phyloP scores from a whole-genome alignment of 2,113 vertebrate genomes.

The Nanorana parkeri region DNA sequence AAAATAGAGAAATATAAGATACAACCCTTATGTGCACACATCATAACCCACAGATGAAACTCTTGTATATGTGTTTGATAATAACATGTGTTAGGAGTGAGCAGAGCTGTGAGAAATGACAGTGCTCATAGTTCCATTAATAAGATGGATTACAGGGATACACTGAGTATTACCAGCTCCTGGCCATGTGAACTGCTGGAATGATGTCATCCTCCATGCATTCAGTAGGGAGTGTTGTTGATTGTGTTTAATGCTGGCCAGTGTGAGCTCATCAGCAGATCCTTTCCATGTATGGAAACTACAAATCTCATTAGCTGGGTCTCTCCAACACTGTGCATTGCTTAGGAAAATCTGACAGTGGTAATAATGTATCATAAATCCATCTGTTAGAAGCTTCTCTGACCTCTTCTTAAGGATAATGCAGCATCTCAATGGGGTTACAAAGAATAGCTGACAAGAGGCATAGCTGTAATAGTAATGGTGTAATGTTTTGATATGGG shows the following conservation, averaged over 20 bases:
- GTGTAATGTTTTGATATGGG: not conserved
- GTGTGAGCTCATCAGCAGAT: constrained; percentile 27
- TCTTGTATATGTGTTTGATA: too few relatives aligned
- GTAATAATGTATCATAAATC: not conserved
- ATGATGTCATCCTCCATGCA: constrained; percentile 27
- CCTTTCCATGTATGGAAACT: constrained; percentile 46
- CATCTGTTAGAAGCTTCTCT: not conserved
- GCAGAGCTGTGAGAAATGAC: too few relatives aligned
- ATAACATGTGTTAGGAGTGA: too few relatives aligned
- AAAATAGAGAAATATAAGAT: too few relatives aligned
- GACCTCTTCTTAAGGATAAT: not conserved
- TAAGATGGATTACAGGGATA: too few relatives aligned
- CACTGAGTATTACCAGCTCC: not conserved
- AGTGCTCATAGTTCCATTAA: too few relatives aligned
- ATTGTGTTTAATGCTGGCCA: constrained; percentile 25
- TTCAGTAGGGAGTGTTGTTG: constrained; percentile 19
- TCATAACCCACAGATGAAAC: too few relatives aligned
- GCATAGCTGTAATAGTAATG: not conserved
- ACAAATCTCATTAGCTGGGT: not conserved
- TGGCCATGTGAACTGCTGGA: not conserved
- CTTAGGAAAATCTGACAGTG: constrained; percentile 19
- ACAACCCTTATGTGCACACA: too few relatives aligned
- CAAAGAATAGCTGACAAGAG: not conserved
- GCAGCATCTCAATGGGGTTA: not conserved
- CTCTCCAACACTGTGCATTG: not conserved